These are phyloP conservation scores for Microctenopoma stevenorrisi DNA, from an alignment of 2,797 vertebrate species.

Conservation along the genomic window DNA sequence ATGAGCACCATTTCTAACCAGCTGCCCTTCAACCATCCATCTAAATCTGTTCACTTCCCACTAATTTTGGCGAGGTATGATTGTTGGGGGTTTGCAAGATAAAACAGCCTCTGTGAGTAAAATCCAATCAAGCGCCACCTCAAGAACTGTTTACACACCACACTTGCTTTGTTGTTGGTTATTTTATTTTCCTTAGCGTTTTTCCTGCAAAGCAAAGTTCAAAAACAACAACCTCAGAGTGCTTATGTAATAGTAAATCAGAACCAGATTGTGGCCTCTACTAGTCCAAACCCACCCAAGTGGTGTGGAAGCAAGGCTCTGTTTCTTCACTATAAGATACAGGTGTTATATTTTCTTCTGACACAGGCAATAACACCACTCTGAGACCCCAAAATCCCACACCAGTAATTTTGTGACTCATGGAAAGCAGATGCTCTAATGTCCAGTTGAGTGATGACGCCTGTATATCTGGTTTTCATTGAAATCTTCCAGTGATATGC, in stretches of 20 bases:
- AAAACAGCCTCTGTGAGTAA: slow-evolving; percentile 39
- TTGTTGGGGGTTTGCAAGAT: slow-evolving; percentile 34
- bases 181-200: slow-evolving; percentile 65
- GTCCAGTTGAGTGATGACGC: slow-evolving; percentile 39
- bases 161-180: slow-evolving; percentile 73
- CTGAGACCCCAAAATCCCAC: slow-evolving; percentile 17
- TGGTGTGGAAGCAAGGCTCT: slow-evolving; percentile 40
- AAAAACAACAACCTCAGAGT: slow-evolving; percentile 66
- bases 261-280: slow-evolving; percentile 69
- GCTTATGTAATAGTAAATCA: slow-evolving; percentile 77
- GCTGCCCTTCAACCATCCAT: slow-evolving; percentile 33
- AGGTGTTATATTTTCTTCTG: slow-evolving; percentile 58
- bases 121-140: slow-evolving; percentile 45
- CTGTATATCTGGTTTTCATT: slow-evolving; percentile 42
- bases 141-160: slow-evolving; percentile 60
- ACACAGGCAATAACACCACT: slow-evolving; percentile 30
- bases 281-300: slow-evolving; percentile 65
- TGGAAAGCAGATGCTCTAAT: slow-evolving; percentile 14
- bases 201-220: slow-evolving; percentile 51
- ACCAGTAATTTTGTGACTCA: slow-evolving; percentile 28
- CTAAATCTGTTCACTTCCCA: slow-evolving; percentile 62
- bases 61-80: slow-evolving; percentile 50
- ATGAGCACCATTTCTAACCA: slow-evolving; percentile 32
- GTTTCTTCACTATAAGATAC: slow-evolving; percentile 42
- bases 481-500: slow-evolving; percentile 15